Evolutionary conservation across 2,113 vertebrate species (phyloP).

Genomic region (Leucosticte australis): DNA sequence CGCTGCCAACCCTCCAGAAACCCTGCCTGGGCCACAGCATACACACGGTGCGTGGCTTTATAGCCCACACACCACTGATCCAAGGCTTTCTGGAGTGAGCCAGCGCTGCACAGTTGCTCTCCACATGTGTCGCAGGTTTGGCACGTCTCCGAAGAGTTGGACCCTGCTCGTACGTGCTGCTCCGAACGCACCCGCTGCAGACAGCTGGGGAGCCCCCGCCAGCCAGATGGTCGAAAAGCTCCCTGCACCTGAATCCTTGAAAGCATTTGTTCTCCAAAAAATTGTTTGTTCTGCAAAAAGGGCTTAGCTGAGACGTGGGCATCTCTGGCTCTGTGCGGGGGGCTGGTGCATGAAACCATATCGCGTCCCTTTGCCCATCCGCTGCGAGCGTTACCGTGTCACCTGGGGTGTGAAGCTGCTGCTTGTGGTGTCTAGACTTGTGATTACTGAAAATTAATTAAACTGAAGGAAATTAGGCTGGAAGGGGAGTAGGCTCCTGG

Average conservation of each 20-base stretch:
- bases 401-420: slow-evolving; percentile 65
- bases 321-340: neutral
- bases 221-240: slow-evolving; percentile 61
- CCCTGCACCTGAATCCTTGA: slow-evolving; percentile 64
- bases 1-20: neutral
- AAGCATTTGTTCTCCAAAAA: slow-evolving; percentile 55
- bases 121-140: slow-evolving; percentile 47
- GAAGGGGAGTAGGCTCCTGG: slow-evolving; percentile 60
- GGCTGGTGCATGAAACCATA: neutral
- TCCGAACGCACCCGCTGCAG: slow-evolving; percentile 38
- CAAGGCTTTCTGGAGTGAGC: neutral
- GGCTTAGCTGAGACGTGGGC: neutral
- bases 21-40: neutral
- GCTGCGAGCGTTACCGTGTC: neutral
- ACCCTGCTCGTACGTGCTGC: slow-evolving; percentile 40
- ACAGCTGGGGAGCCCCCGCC: slow-evolving; percentile 61
- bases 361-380: neutral
- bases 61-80: neutral
- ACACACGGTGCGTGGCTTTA: neutral
- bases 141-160: slow-evolving; percentile 4
- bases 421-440: slow-evolving; percentile 64
- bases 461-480: slow-evolving; percentile 67
- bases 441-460: slow-evolving; percentile 72
- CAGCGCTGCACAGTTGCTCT: slow-evolving; percentile 17
- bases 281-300: slow-evolving; percentile 31